Base-by-base conservation (phyloP, 2,113 vertebrate species). In the Halichoerus grypus region DNA sequence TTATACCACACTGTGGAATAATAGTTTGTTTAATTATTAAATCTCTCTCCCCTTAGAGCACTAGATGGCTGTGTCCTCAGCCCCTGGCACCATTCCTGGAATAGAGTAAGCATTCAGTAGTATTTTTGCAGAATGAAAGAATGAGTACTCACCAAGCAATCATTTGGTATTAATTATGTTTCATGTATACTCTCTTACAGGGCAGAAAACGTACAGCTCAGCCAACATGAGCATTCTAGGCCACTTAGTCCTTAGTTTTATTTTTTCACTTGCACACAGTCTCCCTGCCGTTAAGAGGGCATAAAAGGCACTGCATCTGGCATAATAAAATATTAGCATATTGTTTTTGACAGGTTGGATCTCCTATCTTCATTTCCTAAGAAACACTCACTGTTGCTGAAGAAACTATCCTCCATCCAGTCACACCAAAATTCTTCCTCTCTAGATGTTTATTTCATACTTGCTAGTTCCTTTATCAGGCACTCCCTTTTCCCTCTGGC, bases 1-100 rank as follows among this genome's bases (percentile, higher is more conserved):
- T 91, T 36, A n/a, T 71, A 22, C 36, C 76, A 39, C 10, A 31
- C n/a, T 89, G 36, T 31, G 24, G 18, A 91, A 74, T 28, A 83
- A 39, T 18, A 69, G 61, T 65, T 87, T 91, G 24, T 89, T 95
- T 93, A 97, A 82, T 92, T 42, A 96, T 89, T 89, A 87, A 76
- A 13, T 93, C 26, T 96, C 51, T 91, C 39, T 97, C 39, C 63
- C 57, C 67, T 96, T 83, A 94, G 42, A 82, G 88, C 33, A 94
- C 33, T 72, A 97, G 65, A 77, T 8, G 24, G 22, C 28, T 69
- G 42, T 89, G 59, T 91, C n/a, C 31, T 95, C 26, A 71, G 59
- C 28, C 19, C 57, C 61, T 72, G 51, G 31, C 65, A 36, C 4
- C 12, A 12, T 61, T 94, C 72, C 72, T 96, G 14, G 94, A 91